A percentile compares a stretch with the other conserved stretches of the same genome.
phyloP scores from a whole-genome alignment of 2,888 invertebrate genomes.

The Eulithis testata region DNA sequence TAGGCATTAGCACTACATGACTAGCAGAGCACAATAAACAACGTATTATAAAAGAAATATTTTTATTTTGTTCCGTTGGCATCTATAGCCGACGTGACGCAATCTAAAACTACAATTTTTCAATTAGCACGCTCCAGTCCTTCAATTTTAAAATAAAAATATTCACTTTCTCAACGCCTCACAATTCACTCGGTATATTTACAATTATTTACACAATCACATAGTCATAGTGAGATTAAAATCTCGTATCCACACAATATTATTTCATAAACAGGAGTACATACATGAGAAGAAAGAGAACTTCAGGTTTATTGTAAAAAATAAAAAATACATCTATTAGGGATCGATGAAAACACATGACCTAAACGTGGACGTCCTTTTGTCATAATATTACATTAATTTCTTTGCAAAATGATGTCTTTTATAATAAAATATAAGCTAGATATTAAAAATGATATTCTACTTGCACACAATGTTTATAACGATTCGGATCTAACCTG shows the following conservation, averaged over 20 bases:
- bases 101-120: constrained; percentile 35
- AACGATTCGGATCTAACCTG: neutral
- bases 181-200: constrained; percentile 37
- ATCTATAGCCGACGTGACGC: constrained; percentile 46
- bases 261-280: constrained; percentile 33
- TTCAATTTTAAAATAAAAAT: constrained; percentile 38
- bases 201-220: constrained; percentile 38
- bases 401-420: too few species aligned
- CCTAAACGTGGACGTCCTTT: neutral
- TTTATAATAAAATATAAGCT: too few species aligned
- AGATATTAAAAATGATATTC: too few species aligned
- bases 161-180: constrained; percentile 31
- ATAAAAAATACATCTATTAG: constrained; percentile 15
- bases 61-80: constrained; percentile 71
- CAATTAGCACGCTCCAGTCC: constrained; percentile 31
- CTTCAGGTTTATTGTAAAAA: constrained; percentile 6
- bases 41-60: constrained; percentile 71
- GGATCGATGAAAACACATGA: constrained; percentile 2
- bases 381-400: neutral
- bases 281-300: constrained; percentile 10
- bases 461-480: too few species aligned
- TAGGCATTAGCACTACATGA: neutral
- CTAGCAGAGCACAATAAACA: constrained; percentile 42
- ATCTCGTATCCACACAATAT: constrained; percentile 26
- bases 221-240: constrained; percentile 34